Evolutionary conservation across 2,113 vertebrate genomes (phyloP), one percentile per base, ranked within the genome.

Genomic region (Gopherus evgoodei): DNA sequence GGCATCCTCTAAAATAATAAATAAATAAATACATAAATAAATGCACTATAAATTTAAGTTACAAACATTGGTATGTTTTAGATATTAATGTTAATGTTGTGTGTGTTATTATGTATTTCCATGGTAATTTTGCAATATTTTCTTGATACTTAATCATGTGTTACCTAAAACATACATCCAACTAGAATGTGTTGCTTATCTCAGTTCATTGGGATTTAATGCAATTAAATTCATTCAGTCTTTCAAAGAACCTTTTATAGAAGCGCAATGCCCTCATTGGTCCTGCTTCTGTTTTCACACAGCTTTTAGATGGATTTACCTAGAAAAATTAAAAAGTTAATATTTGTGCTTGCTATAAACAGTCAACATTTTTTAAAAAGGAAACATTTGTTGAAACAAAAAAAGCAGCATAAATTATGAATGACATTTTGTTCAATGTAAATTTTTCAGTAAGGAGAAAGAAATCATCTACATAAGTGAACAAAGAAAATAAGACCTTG

Each of bases 251-350:
- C 2, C 0, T 79, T 0, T 0, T 0, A 21, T 94, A 96, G 65
- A 0, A 0, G 0, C 0, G 2, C 24, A 2, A 53, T 59, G 47
- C 96, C 0, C 0, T 1, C 4, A 0, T 1, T 0, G 0, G 42
- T 4, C 0, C 0, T 50, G 11, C 0, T 0, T 83, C 0, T 0
- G 0, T 1, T 13, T 0, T 14, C 0, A 0, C 14, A 6, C 96
- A 96, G 79, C 8, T 0, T 0, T 0, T 11, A 4, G 3, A 5
- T 79, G 38, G 0, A 0, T 19, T 6, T 27, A 24, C 42, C 97
- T 97, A 25, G 3, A 88, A 84, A 2, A 49, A 44, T 0, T n/a
- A 27, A 62, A 81, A 3, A 65, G 50, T 16, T 10, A 35, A 84
- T 0, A 53, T 44, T 2, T 31, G 11, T 27, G 35, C 75, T 31